These are phyloP conservation scores for Thereva nobilitata DNA, from an alignment of 2,888 invertebrate species.

Conservation along the genomic window DNA sequence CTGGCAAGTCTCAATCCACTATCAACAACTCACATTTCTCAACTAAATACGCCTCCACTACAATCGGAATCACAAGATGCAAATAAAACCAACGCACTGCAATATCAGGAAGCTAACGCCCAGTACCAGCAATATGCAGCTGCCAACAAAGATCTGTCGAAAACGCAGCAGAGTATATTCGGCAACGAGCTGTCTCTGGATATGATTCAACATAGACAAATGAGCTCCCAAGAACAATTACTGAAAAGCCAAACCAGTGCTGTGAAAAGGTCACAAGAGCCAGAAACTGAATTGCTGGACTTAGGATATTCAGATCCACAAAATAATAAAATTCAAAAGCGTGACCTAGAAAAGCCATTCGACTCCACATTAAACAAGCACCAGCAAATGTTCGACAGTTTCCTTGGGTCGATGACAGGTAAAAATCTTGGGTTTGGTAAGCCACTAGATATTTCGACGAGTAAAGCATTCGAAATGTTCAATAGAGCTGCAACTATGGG, in stretches of 20 bases:
- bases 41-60: slow-evolving; percentile 40
- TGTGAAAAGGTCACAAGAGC: slow-evolving; percentile 45
- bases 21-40: slow-evolving; percentile 12
- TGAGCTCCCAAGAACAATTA: slow-evolving; percentile 17
- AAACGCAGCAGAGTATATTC: slow-evolving; percentile 59
- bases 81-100: slow-evolving; percentile 56
- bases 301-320: slow-evolving; percentile 49
- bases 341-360: slow-evolving; percentile 21
- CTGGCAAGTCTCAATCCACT: slow-evolving; percentile 12
- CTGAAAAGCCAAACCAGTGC: slow-evolving; percentile 2
- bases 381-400: slow-evolving; percentile 54
- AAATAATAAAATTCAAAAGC: slow-evolving; percentile 31
- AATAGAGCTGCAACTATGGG: slow-evolving; percentile 57
- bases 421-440: slow-evolving; percentile 50
- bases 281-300: slow-evolving; percentile 49
- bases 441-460: slow-evolving; percentile 50
- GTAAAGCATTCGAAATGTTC: slow-evolving; percentile 58
- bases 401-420: slow-evolving; percentile 53
- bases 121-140: slow-evolving; percentile 48
- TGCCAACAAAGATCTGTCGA: slow-evolving; percentile 46
- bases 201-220: slow-evolving; percentile 23
- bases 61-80: slow-evolving; percentile 46
- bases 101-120: slow-evolving; percentile 48
- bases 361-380: slow-evolving; percentile 37
- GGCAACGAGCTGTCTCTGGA: slow-evolving; percentile 50